Base-by-base conservation (phyloP, 2,797 vertebrate genomes). In the Ctenosaura bakeri region DNA sequence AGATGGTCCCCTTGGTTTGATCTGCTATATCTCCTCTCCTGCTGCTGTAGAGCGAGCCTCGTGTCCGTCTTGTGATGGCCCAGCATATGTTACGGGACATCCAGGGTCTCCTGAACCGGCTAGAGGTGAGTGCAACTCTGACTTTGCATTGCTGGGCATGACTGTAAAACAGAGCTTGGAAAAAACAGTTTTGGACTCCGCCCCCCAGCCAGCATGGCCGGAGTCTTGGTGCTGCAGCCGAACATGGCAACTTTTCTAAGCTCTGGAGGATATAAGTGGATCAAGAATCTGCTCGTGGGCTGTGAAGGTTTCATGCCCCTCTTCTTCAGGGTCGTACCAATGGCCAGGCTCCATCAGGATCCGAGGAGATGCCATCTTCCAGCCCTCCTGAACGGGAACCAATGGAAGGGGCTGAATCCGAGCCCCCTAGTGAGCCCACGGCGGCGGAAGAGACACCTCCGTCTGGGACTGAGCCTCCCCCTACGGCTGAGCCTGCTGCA, bases 21-120 rank as follows among this genome's bases (percentile, higher is more conserved):
- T 56, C 2, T 29, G 0, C 5, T 20, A 1, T n/a, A 8, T 29
- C 16, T 87, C 5, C 16, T 88, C 18, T 82, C 50, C 29, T 79
- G 26, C 56, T 64, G 2, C 76, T 97, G 52, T 97, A 99, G 97
- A 99, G 98, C 20, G 98, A 99, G 94, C 98, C 98, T 0, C 97
- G 98, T 26, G 97, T 99, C 82, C 97, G 98, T 89, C 97, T 99
- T 83, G 97, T 98, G 74, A 94, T 99, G 95, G 98, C 98, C 10
- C 98, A 99, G 94, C 98, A 98, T 91, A 97, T 99, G 96, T 97
- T 99, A 91, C 97, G 98, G 91, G 98, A 99, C 76, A 97, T 98
- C 59, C 98, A 97, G 92, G 96, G 98, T 64, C 96, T 98, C 88
- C 96, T 99, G 64, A 96, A 97, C 80, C 97, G 98, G 66, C 98